phyloP scores from a whole-genome alignment of 2,113 vertebrate genomes.

The Vulpes ferrilata region DNA sequence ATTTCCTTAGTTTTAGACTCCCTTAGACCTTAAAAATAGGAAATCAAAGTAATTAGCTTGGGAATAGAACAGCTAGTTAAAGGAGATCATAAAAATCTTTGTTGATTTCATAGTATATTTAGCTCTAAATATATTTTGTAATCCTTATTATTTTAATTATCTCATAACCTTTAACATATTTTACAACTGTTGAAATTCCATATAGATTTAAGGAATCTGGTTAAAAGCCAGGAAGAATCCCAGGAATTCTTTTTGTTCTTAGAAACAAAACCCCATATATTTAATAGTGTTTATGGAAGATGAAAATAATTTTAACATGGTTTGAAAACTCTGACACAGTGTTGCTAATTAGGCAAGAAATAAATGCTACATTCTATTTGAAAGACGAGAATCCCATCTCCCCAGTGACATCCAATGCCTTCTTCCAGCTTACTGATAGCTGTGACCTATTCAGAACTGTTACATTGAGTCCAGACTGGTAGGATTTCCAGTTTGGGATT shows the following conservation, averaged over 20 bases:
- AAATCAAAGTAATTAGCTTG: constrained; percentile 56
- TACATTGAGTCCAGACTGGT: constrained; percentile 36
- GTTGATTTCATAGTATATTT: constrained; percentile 40
- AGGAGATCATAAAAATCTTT: not conserved
- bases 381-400: constrained; percentile 83
- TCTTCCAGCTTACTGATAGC: constrained; percentile 56
- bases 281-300: constrained; percentile 49
- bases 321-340: constrained; percentile 67
- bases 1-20: constrained; percentile 37
- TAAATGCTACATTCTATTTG: constrained; percentile 52
- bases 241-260: constrained; percentile 69
- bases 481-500: constrained; percentile 52
- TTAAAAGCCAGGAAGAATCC: constrained; percentile 43
- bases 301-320: constrained; percentile 61
- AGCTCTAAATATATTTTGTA: constrained; percentile 31
- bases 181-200: constrained; percentile 51
- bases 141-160: constrained; percentile 50
- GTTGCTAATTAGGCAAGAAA: constrained; percentile 60
- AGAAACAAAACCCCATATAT: constrained; percentile 1
- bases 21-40: constrained; percentile 49
- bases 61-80: constrained; percentile 44
- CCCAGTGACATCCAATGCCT: constrained; percentile 83
- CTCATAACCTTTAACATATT: constrained; percentile 36
- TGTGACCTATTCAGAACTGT: constrained; percentile 48
- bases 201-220: constrained; percentile 32